A percentile compares a stretch with the other conserved stretches of the same genome.
Conservation (phyloP, 2,888 invertebrate genomes). For the Callyntrura guangdongensis region DNA sequence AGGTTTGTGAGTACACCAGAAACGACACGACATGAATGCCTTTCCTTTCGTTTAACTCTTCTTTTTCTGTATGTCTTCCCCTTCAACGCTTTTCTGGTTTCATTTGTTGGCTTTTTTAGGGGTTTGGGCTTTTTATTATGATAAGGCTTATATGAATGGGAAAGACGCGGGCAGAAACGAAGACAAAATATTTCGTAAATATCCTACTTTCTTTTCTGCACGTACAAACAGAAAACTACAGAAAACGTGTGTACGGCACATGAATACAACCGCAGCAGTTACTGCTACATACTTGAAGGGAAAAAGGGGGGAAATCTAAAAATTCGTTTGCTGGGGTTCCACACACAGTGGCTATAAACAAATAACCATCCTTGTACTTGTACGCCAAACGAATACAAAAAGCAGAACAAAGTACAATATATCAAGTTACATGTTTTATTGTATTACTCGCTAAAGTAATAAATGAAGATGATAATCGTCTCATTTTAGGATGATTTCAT, state of each 20-base stretch:
- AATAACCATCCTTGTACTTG: background rate
- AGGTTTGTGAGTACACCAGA: background rate
- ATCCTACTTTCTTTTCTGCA: conserved; percentile 3
- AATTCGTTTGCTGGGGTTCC: background rate
- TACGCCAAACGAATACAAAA: conserved; percentile 4
- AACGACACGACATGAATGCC: conserved; percentile 52
- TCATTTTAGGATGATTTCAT: background rate
- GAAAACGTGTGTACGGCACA: background rate
- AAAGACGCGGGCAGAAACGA: background rate
- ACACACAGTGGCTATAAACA: background rate
- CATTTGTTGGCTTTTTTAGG: conserved; percentile 53
- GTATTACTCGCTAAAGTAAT: conserved; percentile 16
- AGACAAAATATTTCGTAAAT: background rate
- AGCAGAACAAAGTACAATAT: background rate
- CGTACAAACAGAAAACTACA: background rate
- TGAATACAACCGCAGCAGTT: conserved; percentile 6
- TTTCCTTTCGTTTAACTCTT: background rate
- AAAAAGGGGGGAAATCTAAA: background rate
- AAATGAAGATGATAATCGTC: conserved; percentile 13
- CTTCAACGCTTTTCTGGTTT: conserved; percentile 64
- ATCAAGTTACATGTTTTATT: conserved; percentile 10
- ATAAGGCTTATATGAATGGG: background rate
- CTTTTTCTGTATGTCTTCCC: conserved; percentile 8
- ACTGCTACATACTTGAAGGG: background rate
- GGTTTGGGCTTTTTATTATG: background rate